phyloP scores from a whole-genome alignment of 2,797 vertebrate genomes.

The Erithacus rubecula region DNA sequence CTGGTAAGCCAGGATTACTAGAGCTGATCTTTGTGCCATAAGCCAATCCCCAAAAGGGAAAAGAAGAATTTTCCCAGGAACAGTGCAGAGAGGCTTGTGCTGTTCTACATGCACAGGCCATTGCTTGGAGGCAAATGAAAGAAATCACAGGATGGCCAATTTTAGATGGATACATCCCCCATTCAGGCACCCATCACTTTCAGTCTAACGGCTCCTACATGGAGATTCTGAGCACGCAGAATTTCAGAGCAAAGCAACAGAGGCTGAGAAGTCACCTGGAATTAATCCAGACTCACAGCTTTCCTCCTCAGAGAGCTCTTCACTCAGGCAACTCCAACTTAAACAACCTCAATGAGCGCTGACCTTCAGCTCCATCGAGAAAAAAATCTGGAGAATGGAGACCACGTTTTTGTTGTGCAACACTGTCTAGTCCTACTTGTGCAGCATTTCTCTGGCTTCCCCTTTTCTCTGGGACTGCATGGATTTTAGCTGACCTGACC shows the following conservation, averaged over 20 bases:
- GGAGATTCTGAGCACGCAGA: fast-evolving
- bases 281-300: not conserved
- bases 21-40: not conserved
- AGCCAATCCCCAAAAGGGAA: not conserved
- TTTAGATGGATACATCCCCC: not conserved
- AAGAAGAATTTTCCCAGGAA: not conserved
- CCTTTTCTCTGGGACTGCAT: not conserved
- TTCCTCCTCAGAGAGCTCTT: not conserved
- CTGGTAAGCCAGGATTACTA: not conserved
- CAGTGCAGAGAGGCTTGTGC: not conserved
- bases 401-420: not conserved
- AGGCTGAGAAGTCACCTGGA: not conserved
- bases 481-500: slow-evolving; percentile 4
- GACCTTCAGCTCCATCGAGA: not conserved
- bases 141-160: not conserved
- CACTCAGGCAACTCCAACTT: not conserved
- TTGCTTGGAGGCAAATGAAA: not conserved
- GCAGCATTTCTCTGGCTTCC: not conserved
- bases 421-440: not conserved
- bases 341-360: not conserved
- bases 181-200: not conserved
- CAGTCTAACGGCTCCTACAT: fast-evolving
- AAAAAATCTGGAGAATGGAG: not conserved
- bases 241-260: not conserved
- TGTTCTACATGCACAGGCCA: not conserved